Percentiles rank a stretch among this genome's conserved stretches.
These are phyloP conservation scores for Bubalus kerabau DNA, from an alignment of 2,113 vertebrate species.

Conservation along the genomic window DNA sequence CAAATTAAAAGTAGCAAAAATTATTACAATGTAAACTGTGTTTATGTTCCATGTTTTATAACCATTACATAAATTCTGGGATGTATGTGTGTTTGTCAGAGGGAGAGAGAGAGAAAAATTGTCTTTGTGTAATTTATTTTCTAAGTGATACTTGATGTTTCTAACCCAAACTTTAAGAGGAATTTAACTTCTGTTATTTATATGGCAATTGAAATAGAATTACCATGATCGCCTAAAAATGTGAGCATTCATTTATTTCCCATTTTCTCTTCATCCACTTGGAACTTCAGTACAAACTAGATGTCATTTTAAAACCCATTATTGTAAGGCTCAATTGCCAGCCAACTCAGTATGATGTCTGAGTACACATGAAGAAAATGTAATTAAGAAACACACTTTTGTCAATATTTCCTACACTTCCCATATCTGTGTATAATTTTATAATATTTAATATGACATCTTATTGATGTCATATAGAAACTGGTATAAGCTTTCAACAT, in stretches of 20 bases:
- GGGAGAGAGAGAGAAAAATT: neutral
- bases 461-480: neutral
- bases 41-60: neutral
- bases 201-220: slow-evolving; percentile 22
- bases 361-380: neutral
- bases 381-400: slow-evolving; percentile 31
- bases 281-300: slow-evolving; percentile 22
- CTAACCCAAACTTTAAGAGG: neutral
- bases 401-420: neutral
- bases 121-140: neutral
- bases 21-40: neutral
- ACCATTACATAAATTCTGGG: neutral
- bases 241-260: slow-evolving; percentile 42
- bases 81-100: neutral
- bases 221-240: slow-evolving; percentile 35
- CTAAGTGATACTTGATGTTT: neutral
- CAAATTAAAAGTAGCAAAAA: neutral
- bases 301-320: slow-evolving; percentile 35
- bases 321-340: slow-evolving; percentile 22
- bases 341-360: neutral
- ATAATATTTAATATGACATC: neutral
- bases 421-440: neutral
- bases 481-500: neutral
- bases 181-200: slow-evolving; percentile 27
- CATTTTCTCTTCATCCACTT: slow-evolving; percentile 43